These are phyloP conservation scores for Eutrigla gurnardus DNA, from an alignment of 2,797 vertebrate species.

Conservation along the genomic window DNA sequence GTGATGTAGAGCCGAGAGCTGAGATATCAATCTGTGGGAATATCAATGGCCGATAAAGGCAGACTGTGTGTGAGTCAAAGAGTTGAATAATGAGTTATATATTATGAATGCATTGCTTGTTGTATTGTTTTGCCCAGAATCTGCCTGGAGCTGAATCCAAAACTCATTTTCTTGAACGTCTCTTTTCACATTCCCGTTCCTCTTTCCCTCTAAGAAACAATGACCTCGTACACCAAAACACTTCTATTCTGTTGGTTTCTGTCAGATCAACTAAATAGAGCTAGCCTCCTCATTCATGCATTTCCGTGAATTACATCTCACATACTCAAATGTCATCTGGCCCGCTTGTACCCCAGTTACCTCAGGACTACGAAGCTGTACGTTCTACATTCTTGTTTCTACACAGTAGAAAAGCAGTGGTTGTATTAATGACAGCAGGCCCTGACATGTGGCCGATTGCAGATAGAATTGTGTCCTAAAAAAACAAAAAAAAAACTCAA, in stretches of 20 bases:
- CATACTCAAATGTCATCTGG: neutral
- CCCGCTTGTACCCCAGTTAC: neutral
- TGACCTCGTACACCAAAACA: neutral
- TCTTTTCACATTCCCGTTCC: neutral
- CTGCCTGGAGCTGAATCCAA: neutral
- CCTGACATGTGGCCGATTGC: neutral
- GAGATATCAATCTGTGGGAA: neutral
- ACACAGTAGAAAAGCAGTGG: neutral
- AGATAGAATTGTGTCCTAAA: slow-evolving; percentile 23
- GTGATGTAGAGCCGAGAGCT: neutral
- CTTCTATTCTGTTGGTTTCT: neutral
- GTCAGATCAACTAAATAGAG: neutral
- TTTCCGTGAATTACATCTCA: neutral
- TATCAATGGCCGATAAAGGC: neutral
- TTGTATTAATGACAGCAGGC: slow-evolving; percentile 12
- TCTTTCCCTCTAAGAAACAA: neutral
- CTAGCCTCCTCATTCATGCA: neutral
- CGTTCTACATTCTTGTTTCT: neutral
- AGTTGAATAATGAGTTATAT: neutral
- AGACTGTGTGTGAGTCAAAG: neutral
- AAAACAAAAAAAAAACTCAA: slow-evolving; percentile 33
- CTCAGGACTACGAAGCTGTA: neutral
- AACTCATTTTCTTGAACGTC: neutral
- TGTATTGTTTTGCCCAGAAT: neutral
- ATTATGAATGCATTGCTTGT: neutral